Base-by-base conservation (phyloP, 2,113 vertebrate species). In the Myanophis thanlyinensis region DNA sequence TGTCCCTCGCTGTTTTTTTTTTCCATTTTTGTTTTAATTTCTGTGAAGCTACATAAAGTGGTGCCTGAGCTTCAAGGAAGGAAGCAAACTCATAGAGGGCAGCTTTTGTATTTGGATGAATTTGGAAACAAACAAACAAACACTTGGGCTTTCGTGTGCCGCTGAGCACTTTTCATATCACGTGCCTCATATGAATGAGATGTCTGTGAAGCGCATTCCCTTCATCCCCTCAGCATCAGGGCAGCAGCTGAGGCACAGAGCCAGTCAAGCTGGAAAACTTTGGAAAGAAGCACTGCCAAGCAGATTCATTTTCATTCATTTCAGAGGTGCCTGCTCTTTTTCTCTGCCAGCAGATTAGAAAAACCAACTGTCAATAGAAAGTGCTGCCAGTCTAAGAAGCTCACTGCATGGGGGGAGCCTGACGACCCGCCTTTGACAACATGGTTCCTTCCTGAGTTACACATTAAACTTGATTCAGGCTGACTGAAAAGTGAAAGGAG, bases 211-310 rank as follows among this genome's bases (percentile, higher is more conserved):
- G 94, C 87, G 91, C 93, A 87, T 95, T 95, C 94, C 91, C 94
- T 97, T 96, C 97, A 96, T 96, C 95, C 94, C 94, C 49, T 87
- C 89, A 62, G 56, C 91, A 93, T 93, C 94, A 47, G 93, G 91
- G 93, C 93, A 92, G 95, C n/a, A 93, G 91, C 54, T 85, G 80
- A 96, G 94, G 96, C 94, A 90, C 91, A 90, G 91, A 96, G 96
- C 96, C 95, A 96, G 94, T 86, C 88, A 93, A 95, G 96, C 92
- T 10, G 94, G 15, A 1, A 94, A 95, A 91, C 90, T 67, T 2
- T 95, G 92, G 93, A 95, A 95, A 96, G 91, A 93, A 93, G 89
- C 93, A 94, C 92, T 80, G 54, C 91, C 95, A 90, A 95, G 67
- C 27, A 93, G 95, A 94, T 95, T 95, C 9, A 91, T 95, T 96